Evolutionary conservation across 2,113 vertebrate species (phyloP), one percentile per base, ranked within the genome.

Genomic region (Etheostoma spectabile): DNA sequence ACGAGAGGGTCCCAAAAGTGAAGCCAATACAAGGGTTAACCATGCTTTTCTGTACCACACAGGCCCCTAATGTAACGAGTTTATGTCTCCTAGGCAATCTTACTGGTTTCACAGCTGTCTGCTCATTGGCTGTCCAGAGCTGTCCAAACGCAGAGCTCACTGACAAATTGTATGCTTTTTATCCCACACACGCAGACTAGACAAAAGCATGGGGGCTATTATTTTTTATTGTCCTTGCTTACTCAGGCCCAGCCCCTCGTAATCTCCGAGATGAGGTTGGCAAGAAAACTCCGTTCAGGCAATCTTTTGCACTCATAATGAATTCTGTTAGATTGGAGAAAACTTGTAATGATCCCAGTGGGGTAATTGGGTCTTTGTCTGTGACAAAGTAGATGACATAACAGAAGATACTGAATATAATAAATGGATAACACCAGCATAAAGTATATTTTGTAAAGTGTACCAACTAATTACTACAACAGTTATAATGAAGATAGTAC

Each of bases 131-230:
- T 46, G 24, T 21, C 49, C 52, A 56, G 19, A 55, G 22, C 15
- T 62, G 45, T 66, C 55, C 67, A 66, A 60, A 59, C 33, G 45
- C 52, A 64, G 53, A 46, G 46, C 73, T 74, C 3, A 7, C 75
- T 82, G 59, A 84, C 52, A 70, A 60, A 84, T 55, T 80, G 74
- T 57, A 57, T 81, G 70, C 22, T 18, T 64, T 27, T 56, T 18
- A 64, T 79, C 71, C 46, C 63, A 86, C 79, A 77, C 56, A 86
- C 69, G 82, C n/a, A 69, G 38, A 62, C 57, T 12, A 69, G 79
- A 80, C 57, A 72, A 65, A 68, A 80, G 13, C 63, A 75, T 11
- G 24, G 64, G 70, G 65, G 55, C 73, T 56, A 55, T 83, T 71
- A 70, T 24, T 59, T 87, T 80, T 77, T 67, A 79, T 81, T 63